Evolutionary conservation across 2,113 vertebrate genomes (phyloP), one percentile per base, ranked within the genome.

Genomic region (Trogon melanurus): DNA sequence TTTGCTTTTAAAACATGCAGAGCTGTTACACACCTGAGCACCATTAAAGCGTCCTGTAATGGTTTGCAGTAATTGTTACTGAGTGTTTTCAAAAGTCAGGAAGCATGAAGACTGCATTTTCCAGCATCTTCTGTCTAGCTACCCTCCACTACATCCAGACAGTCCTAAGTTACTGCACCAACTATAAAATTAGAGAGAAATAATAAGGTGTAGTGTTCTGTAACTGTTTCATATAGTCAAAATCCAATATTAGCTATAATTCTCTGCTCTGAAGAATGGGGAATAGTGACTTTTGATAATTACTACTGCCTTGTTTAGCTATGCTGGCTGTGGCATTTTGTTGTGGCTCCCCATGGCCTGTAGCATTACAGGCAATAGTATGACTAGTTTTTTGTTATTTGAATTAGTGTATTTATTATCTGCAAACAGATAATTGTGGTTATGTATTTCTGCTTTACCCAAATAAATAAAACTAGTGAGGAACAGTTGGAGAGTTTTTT

Each of bases 21-120:
- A 15, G 11, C 2, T 1, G 7, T 15, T 87, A 12, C 34, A n/a
- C 50, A 78, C 60, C 58, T 84, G 54, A 78, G n/a, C 8, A 17
- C 41, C 17, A 1, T 38, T 57, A 78, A 69, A 72, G 14, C 44
- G 30, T 45, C 27, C 11, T 10, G 38, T 18, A 11, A 66, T 3
- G 2, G 41, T n/a, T 51, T 41, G 13, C 14, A 47, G 38, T 91
- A 54, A 51, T 23, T 27, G 29, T 64, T 72, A 14, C 2, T 0
- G 32, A 19, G 61, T 25, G 34, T 30, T 70, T 88, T 74, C 60
- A 78, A 61, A 67, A 70, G 23, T 22, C 32, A 25, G 45, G 41
- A 56, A 44, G 44, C 4, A 1, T 0, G 1, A 30, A 13, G 13
- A 0, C 6, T 47, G 3, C 6, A 2, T 38, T 57, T 7, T 34